Evolutionary conservation across 2,113 vertebrate genomes (phyloP), one percentile per base, ranked within the genome.

Genomic region (Echinops telfairi): DNA sequence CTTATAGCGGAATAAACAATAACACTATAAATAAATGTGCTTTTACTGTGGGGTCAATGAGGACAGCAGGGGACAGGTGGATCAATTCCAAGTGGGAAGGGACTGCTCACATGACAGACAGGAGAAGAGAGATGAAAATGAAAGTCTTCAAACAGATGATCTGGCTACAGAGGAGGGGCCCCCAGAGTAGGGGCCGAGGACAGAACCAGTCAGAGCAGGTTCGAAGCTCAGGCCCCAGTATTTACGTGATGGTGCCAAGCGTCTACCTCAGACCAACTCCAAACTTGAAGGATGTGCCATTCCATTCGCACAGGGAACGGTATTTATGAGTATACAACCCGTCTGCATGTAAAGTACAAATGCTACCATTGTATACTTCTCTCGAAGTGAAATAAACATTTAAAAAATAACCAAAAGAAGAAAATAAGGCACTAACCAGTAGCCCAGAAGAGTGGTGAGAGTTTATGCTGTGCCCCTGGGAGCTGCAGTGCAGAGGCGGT

Each of bases 401-500:
- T 2, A 2, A 1, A 53, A 43, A 53, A 53, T 53, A 53, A 53
- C 10, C 0, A 22, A 27, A 20, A 47, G 0, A 1, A 73, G 60
- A 53, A 0, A 68, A 66, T 31, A 92, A 91, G 2, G 0, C 92
- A 98, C 98, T 96, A 14, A 98, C 98, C 98, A 27, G 10, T 0
- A 38, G 89, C 85, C 92, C 97, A 4, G 97, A 96, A 0, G 98
- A 97, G 70, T 87, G 95, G 22, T 82, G 96, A 0, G 90, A 97
- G 83, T 60, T 83, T 0, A 68, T 11, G 79, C 96, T 95, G 29
- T 96, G 97, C 2, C 58, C 93, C 36, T 91, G 88, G 43, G 97
- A 97, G 71, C 97, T 97, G 94, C 97, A 96, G 0, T 36, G 97
- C 64, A 97, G 94, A 2, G 98, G 97, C 10, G 97, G 97, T 0